These are phyloP conservation scores for Villa cingulata DNA, from an alignment of 2,888 invertebrate genomes.

Conservation along the genomic window DNA sequence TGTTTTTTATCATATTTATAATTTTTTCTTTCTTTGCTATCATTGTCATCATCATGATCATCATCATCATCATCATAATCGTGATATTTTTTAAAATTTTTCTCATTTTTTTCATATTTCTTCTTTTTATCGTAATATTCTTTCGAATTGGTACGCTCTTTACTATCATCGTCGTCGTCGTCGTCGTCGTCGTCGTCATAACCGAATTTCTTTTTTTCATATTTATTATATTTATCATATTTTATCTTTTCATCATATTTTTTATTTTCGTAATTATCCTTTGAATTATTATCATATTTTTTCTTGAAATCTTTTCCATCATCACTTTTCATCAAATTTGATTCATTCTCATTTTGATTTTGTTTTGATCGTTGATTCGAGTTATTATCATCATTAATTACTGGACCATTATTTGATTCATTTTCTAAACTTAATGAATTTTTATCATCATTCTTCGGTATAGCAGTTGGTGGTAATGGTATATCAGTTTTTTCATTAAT, in stretches of 20 bases:
- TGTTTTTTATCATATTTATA: background rate
- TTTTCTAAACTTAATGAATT: too few relatives aligned
- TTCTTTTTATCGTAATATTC: background rate
- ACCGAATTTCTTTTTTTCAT: background rate
- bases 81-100: slow-evolving; percentile 4
- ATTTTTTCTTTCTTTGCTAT: background rate
- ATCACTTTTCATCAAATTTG: too few relatives aligned
- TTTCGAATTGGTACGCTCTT: background rate
- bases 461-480: background rate
- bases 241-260: background rate
- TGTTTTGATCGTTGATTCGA: too few relatives aligned
- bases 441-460: background rate
- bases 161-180: slow-evolving; percentile 1
- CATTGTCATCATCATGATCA: slow-evolving; percentile 1
- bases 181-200: background rate
- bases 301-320: too few relatives aligned
- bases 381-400: too few relatives aligned
- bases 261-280: background rate
- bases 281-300: too few relatives aligned
- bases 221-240: slow-evolving; percentile 1
- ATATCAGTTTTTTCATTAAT: background rate
- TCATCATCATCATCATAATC: slow-evolving; percentile 10
- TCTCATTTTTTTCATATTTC: slow-evolving; percentile 7
- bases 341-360: too few relatives aligned
- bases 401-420: too few relatives aligned